phyloP scores from a whole-genome alignment of 2,888 invertebrate species.

The Thelaira solivaga region DNA sequence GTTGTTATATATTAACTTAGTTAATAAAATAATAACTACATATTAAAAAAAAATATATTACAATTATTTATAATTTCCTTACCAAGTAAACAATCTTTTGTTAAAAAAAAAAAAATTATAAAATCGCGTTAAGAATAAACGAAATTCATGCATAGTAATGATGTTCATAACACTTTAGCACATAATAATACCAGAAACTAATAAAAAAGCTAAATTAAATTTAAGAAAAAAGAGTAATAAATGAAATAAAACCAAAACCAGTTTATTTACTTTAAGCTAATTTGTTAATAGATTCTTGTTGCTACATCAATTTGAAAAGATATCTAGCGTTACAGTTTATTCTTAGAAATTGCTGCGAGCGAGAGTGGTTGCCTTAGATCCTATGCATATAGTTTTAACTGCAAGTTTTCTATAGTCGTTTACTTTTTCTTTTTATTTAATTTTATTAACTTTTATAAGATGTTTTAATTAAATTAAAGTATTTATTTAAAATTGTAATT shows the following conservation, averaged over 20 bases:
- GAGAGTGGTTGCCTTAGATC: too few species aligned
- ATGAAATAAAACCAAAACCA: conserved; percentile 16
- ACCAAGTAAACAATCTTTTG: conserved; percentile 19
- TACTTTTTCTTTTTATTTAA: too few species aligned
- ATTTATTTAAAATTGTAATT: too few species aligned
- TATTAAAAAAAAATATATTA: background rate
- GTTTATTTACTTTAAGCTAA: background rate
- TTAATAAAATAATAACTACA: conserved; percentile 2
- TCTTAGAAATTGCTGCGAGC: too few species aligned
- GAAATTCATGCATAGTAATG: conserved; percentile 16
- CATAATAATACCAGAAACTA: conserved; percentile 47
- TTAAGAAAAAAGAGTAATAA: conserved; percentile 9
- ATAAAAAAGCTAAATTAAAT: conserved; percentile 49
- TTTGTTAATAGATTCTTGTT: too few species aligned
- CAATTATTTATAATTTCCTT: too few species aligned
- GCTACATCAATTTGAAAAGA: too few species aligned
- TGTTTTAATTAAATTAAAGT: too few species aligned
- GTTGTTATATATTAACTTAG: conserved; percentile 17
- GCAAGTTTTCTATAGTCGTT: too few species aligned
- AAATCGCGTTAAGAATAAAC: conserved; percentile 14
- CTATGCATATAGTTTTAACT: too few species aligned
- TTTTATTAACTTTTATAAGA: too few species aligned
- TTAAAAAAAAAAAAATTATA: conserved; percentile 13
- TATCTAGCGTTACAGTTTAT: too few species aligned
- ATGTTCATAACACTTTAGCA: conserved; percentile 50